These are phyloP conservation scores for Hydriomena furcata DNA, from an alignment of 2,888 invertebrate species.

Conservation along the genomic window DNA sequence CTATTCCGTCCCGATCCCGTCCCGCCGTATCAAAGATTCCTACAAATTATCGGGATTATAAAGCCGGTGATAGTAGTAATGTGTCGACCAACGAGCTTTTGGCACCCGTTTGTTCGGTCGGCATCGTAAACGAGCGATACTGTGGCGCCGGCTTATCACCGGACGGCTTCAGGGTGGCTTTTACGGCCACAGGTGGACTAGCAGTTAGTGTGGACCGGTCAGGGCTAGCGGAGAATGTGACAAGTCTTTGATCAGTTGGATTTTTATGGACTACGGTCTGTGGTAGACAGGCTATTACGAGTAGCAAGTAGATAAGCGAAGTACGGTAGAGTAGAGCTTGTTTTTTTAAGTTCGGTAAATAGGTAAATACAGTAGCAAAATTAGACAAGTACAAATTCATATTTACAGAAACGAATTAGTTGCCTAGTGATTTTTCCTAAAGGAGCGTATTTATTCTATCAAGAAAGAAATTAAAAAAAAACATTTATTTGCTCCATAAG, in stretches of 20 bases:
- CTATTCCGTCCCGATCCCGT: background rate
- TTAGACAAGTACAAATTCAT: too few species aligned
- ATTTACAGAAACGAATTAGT: too few species aligned
- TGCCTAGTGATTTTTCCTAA: too few species aligned
- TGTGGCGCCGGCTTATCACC: conserved; percentile 66
- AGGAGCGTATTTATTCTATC: too few species aligned
- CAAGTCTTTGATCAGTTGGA: conserved; percentile 15
- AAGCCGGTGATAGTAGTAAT: conserved; percentile 70
- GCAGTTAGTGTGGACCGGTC: conserved; percentile 2
- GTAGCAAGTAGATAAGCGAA: too few species aligned
- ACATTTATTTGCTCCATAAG: too few species aligned
- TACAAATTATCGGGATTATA: conserved; percentile 65
- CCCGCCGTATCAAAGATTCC: background rate
- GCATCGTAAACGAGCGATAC: conserved; percentile 56
- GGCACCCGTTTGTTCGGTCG: conserved; percentile 70
- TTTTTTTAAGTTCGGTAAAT: too few species aligned
- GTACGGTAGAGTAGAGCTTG: too few species aligned
- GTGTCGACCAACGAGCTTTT: conserved; percentile 78
- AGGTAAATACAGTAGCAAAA: too few species aligned
- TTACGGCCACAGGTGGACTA: conserved; percentile 6
- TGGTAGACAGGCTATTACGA: too few species aligned
- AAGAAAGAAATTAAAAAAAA: too few species aligned
- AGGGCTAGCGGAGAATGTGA: conserved; percentile 11
- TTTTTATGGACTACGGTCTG: background rate
- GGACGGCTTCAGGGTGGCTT: conserved; percentile 33